Evolutionary conservation across 2,113 vertebrate species (phyloP), one percentile per base, ranked within the genome.

Genomic region (Chrysochloris asiatica): DNA sequence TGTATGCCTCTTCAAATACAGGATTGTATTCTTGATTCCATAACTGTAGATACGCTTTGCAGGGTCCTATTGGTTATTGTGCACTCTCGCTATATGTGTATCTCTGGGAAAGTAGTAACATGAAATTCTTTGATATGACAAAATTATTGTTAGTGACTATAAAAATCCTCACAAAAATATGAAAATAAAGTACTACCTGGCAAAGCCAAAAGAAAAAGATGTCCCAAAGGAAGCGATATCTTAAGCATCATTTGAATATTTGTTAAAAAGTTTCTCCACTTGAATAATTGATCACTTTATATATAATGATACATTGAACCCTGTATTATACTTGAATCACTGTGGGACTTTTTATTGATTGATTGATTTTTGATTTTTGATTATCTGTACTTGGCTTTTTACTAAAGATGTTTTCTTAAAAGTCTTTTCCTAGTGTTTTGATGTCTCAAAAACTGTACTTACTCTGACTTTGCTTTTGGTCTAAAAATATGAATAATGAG

Each of bases 81-180:
- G 17, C 11, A 24, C 16, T n/a, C 14, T 71, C 28, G 67, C 38
- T 43, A 38, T 26, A 3, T 22, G 16, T 11, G n/a, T 47, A 2
- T 86, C 21, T 52, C 61, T 59, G 41, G 54, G 59, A 56, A 92
- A 92, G n/a, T 72, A 80, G 2, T 71, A 30, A n/a, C n/a, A 85
- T 11, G 81, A 30, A 47, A 82, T 73, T 88, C 36, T 63, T 43
- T 75, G 65, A 77, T 78, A 82, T 78, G 73, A 93, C 24, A 83
- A 81, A n/a, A 86, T 91, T 71, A 85, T 80, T 92, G 6, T 76
- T 76, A 63, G 41, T 87, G 8, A 76, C 30, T 52, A 54, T 81
- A 75, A 91, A 90, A 95, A 86, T 75, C 17, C 4, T 89, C 69
- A 88, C n/a, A 83, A 92, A 95, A 83, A 89, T 43, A 79, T 11